phyloP scores from a whole-genome alignment of 2,888 invertebrate genomes.

The Nemotelus nigrinus region DNA sequence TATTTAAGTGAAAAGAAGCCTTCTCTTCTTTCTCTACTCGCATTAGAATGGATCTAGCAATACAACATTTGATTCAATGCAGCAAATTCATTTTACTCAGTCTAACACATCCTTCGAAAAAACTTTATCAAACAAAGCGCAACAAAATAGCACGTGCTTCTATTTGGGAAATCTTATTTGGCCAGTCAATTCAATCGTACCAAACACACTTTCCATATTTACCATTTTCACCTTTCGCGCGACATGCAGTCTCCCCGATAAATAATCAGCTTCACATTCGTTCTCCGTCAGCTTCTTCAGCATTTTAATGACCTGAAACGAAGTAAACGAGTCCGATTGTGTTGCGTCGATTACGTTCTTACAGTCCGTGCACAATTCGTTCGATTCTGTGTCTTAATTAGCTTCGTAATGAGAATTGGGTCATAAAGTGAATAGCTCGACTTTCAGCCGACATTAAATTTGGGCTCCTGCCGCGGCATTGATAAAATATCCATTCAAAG shows the following conservation, averaged over 20 bases:
- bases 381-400: conserved; percentile 35
- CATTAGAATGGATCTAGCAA: no score
- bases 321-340: neutral
- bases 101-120: no score
- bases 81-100: no score
- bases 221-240: no score
- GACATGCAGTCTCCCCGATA: neutral
- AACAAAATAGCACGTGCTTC: no score
- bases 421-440: conserved; percentile 29
- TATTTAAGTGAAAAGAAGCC: no score
- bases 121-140: no score
- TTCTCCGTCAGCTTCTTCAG: neutral
- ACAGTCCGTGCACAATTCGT: neutral
- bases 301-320: neutral
- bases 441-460: conserved; percentile 17
- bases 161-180: no score
- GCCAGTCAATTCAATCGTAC: no score
- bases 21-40: no score
- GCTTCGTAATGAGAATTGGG: conserved; percentile 38
- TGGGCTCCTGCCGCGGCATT: conserved; percentile 29
- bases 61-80: no score
- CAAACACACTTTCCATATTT: no score
- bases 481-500: conserved; percentile 24
- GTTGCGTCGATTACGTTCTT: neutral
- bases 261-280: neutral